Conservation (phyloP, 2,797 vertebrate species). For the Arctocebus calabarensis region DNA sequence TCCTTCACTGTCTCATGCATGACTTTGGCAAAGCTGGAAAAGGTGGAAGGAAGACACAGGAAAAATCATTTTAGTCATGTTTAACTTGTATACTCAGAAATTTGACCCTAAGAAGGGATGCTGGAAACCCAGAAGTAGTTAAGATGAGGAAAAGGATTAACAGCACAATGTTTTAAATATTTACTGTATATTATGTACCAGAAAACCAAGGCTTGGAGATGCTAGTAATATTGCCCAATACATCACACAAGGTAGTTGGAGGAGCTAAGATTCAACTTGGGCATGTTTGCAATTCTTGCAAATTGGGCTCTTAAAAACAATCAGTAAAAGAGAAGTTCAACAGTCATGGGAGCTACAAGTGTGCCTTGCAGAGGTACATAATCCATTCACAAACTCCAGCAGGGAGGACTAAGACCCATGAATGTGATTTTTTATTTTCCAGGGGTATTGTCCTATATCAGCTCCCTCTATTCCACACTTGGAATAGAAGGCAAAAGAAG, state of each 20-base stretch:
- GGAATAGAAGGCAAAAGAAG: neutral
- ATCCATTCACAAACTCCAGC: neutral
- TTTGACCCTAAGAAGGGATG: neutral
- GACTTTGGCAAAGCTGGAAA: slow-evolving; percentile 93
- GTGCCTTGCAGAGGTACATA: slow-evolving; percentile 15
- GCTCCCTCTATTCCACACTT: neutral
- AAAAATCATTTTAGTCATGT: neutral
- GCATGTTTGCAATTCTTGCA: neutral
- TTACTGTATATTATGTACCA: neutral
- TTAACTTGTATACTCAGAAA: neutral
- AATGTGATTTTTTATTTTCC: neutral
- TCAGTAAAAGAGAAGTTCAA: neutral
- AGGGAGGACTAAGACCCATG: neutral
- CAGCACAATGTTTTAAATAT: neutral
- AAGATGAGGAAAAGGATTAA: neutral
- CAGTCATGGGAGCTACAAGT: neutral
- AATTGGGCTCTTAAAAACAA: slow-evolving; percentile 8
- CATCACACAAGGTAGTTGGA: neutral
- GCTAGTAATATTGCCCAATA: neutral
- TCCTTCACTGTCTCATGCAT: slow-evolving; percentile 94
- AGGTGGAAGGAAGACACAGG: neutral
- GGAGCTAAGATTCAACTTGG: neutral
- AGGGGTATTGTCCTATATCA: neutral
- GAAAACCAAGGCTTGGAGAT: neutral
- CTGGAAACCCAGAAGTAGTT: neutral